Evolutionary conservation across 2,888 invertebrate species (phyloP), one percentile per base, ranked within the genome.

Genomic region (Podotricha telesiphe): DNA sequence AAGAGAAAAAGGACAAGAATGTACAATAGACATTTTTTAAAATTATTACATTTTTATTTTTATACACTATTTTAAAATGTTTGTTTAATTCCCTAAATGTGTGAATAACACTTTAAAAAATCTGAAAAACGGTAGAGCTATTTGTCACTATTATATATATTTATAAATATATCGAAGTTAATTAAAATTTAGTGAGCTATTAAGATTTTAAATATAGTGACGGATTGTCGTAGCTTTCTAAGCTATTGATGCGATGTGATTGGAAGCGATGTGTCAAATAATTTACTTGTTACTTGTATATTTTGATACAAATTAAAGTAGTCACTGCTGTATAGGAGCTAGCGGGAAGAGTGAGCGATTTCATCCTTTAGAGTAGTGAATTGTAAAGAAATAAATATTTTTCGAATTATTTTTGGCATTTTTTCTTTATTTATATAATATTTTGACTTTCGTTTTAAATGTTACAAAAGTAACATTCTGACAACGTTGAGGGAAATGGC

Each of bases 361-460:
- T 28, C 34, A 53, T 53, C 28, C 53, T 53, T 34, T 53, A 53
- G 28, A 8, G 28, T 34, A 53, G 15, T 34, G 4, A 11, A 15
- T 53, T 10, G 53, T 53, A 53, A 28, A 53, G 53, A 53, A 53
- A 53, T 53, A 53, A 34, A 53, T 53, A 53, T 53, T 53, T 53
- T 53, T 15, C 28, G 53, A 51, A 53, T 53, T n/a, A 53, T 4
- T 4, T 53, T 28, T 28, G n/a, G 8, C 28, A 1, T n/a, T 28
- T 28, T 53, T 28, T 0, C 20, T 0, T n/a, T n/a, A n/a, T n/a
- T n/a, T n/a, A n/a, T n/a, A n/a, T n/a, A n/a, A n/a, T n/a, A n/a
- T n/a, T n/a, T n/a, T n/a, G n/a, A n/a, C n/a, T n/a, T n/a, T n/a
- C n/a, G n/a, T n/a, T n/a, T n/a, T n/a, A n/a, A n/a, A n/a, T n/a